Evolutionary conservation across 1,140 invertebrate species (phyloP), one percentile per base, ranked within the genome.

Genomic region (Mylabris phalerata): DNA sequence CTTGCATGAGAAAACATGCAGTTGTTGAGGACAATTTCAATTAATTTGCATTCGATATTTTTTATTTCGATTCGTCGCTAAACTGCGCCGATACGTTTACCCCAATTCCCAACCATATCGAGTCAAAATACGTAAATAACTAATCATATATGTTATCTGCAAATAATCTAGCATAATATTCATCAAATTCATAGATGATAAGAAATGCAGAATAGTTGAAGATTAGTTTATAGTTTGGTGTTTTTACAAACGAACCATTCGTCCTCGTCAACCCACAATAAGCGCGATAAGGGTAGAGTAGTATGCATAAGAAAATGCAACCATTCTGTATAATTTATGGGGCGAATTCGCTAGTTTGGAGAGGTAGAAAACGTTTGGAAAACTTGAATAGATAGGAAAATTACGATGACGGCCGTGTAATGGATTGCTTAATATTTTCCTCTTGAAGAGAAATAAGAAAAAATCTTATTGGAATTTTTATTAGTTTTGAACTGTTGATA

Each of bases 41-140:
- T 68, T 68, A 68, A 68, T 68, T 68, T 68, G 67, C 67, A 68
- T 68, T 61, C 60, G 64, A 64, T 68, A 59, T 55, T 55, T 62
- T 52, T 59, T 54, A 47, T 63, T 54, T 60, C 50, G 50, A 44
- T 13, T 26, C 4, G 50, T 32, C 7, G 19, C 19, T 19, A 19
- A 19, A 19, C 1, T 1, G 1, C 19, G 1, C 19, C 1, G 19
- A 19, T 1, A 19, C 19, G 19, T 19, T 19, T 19, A 19, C 19
- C 19, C 1, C 19, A 19, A 19, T 19, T 19, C 1, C 19, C 19
- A 19, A 19, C 19, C 19, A 32, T 32, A 32, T 5, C 32, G 7
- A 32, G 3, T 32, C 32, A 32, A 32, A 7, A 5, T 32, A 7
- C 7, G 32, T 7, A 32, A 32, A 32, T 32, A 32, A 32, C 7